Evolutionary conservation across 2,888 invertebrate species (phyloP).

Genomic region (Hemaris fuciformis): DNA sequence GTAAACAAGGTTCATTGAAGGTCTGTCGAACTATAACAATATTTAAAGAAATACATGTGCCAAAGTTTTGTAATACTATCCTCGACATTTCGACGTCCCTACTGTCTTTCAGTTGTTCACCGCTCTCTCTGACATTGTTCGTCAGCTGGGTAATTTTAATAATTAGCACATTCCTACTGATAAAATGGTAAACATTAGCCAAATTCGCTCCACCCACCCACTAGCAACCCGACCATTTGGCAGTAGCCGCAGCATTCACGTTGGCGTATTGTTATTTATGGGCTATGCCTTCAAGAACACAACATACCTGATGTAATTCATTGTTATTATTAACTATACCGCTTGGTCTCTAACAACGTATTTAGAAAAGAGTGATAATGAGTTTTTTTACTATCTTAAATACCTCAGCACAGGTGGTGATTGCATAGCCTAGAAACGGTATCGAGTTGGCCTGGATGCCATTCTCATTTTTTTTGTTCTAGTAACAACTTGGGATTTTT

Average conservation of each 20-base stretch:
- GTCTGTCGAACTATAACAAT: not conserved
- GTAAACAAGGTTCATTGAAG: slow-evolving; percentile 8
- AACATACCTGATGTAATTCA: not conserved
- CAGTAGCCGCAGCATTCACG: slow-evolving; percentile 22
- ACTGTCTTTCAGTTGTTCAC: slow-evolving; percentile 11
- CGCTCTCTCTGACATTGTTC: slow-evolving; percentile 23
- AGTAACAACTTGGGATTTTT: not conserved
- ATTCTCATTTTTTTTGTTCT: not conserved
- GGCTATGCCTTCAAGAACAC: slow-evolving; percentile 1
- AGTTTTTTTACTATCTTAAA: not conserved
- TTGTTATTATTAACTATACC: not conserved
- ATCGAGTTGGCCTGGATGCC: not conserved
- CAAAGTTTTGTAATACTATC: slow-evolving; percentile 5
- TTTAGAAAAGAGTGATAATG: not conserved
- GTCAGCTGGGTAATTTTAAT: slow-evolving; percentile 20
- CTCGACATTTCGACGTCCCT: not conserved
- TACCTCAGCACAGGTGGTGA: not conserved
- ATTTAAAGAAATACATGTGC: not conserved
- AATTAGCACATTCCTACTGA: slow-evolving; percentile 12
- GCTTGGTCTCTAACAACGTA: not conserved
- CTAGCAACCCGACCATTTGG: slow-evolving; percentile 40
- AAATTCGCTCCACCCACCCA: slow-evolving; percentile 32
- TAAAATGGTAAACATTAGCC: slow-evolving; percentile 30
- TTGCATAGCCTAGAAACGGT: not conserved
- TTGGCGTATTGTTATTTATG: slow-evolving; percentile 8